Percentiles rank a stretch among this genome's conserved stretches.
These are phyloP conservation scores for Diceros bicornis DNA, from an alignment of 2,797 vertebrate species.

Conservation along the genomic window DNA sequence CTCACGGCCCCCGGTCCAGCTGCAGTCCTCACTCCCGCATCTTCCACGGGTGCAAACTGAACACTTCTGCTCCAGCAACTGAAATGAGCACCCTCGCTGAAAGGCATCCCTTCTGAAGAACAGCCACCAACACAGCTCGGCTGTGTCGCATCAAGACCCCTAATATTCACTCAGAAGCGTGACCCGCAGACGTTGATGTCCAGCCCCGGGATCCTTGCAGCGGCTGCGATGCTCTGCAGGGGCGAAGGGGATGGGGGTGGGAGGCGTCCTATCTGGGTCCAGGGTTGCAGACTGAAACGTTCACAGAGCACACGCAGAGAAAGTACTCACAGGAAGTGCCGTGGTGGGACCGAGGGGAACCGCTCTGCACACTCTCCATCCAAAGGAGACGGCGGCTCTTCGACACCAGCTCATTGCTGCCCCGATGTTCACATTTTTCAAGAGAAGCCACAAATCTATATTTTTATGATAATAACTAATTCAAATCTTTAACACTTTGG, in stretches of 20 bases:
- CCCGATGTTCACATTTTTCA: neutral
- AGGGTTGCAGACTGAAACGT: neutral
- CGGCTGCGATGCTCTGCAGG: neutral
- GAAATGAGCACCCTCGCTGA: neutral
- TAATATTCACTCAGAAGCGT: neutral
- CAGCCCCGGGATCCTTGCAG: neutral
- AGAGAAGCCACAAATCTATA: neutral
- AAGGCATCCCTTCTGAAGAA: neutral
- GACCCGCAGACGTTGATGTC: neutral
- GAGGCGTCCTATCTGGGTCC: neutral
- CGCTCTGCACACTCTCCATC: rapidly evolving
- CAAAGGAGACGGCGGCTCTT: rapidly evolving
- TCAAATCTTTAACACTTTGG: neutral
- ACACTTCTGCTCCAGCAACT: neutral
- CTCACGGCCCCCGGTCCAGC: rapidly evolving
- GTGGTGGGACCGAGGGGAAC: neutral
- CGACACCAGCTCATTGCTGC: neutral
- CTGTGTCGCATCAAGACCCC: neutral
- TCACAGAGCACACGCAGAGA: neutral
- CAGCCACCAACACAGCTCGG: rapidly evolving
- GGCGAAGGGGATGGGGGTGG: rapidly evolving
- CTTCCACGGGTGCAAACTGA: neutral
- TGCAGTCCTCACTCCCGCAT: neutral
- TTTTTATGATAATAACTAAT: neutral
- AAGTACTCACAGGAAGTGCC: neutral